A percentile compares a stretch with the other conserved stretches of the same genome.
Evolutionary conservation across 2,888 invertebrate genomes (phyloP).

Genomic region (Silvanus unidentatus): DNA sequence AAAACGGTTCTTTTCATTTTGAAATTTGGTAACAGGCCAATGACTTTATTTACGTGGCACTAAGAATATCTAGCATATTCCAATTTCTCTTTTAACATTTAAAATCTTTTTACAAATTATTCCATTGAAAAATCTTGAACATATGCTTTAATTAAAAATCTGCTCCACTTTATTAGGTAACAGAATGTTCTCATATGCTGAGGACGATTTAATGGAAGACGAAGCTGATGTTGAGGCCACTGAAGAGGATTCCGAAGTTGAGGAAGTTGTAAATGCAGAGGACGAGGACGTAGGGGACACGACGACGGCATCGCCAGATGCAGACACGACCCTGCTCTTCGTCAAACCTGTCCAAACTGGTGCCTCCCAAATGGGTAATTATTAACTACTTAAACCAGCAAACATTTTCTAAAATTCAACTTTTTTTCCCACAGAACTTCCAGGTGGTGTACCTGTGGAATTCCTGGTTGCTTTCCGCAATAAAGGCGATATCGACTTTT

Average conservation of each 20-base stretch:
- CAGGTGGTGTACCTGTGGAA: conserved; percentile 88
- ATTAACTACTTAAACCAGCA: conserved; percentile 6
- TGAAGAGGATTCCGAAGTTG: conserved; percentile 66
- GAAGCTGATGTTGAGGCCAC: conserved; percentile 58
- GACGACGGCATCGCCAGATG: conserved; percentile 77
- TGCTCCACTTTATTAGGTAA: conserved; percentile 42
- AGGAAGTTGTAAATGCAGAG: conserved; percentile 52
- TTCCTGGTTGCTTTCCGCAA: conserved; percentile 95
- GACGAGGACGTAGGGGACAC: conserved; percentile 62
- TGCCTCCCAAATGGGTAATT: conserved; percentile 60
- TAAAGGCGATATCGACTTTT: conserved; percentile 85
- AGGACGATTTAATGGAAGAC: conserved; percentile 66
- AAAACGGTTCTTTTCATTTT: conserved; percentile 1
- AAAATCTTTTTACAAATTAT: no score
- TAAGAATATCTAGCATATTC: no score
- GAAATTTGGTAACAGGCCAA: conserved; percentile 1
- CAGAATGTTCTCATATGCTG: conserved; percentile 53
- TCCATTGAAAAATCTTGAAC: no score
- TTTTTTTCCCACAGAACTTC: conserved; percentile 59
- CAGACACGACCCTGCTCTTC: conserved; percentile 87
- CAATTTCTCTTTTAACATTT: no score
- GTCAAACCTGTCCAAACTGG: conserved; percentile 67
- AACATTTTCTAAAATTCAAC: neutral
- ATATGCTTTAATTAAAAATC: no score
- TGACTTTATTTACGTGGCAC: conserved; percentile 1